A percentile compares a stretch with the other conserved stretches of the same genome.
phyloP scores from a whole-genome alignment of 2,888 invertebrate genomes.

The Tetragonula carbonaria region DNA sequence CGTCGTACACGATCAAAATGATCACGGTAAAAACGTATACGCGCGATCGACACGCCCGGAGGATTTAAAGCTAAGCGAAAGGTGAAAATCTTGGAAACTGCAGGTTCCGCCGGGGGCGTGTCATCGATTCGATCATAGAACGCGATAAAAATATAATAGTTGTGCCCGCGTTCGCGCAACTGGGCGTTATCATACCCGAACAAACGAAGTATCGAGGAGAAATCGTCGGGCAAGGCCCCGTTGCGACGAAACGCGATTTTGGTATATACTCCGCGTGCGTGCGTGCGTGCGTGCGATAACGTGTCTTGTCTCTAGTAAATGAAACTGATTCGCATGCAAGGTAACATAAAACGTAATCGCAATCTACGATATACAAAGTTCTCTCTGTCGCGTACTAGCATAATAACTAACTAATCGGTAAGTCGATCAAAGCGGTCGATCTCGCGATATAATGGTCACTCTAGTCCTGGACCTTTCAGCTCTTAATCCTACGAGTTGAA shows the following conservation, averaged over 20 bases:
- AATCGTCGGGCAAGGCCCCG: background rate
- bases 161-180: constrained; percentile 16
- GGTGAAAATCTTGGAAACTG: background rate
- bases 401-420: background rate
- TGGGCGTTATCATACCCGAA: background rate
- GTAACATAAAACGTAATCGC: constrained; percentile 40
- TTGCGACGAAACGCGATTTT: constrained; percentile 39
- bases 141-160: constrained; percentile 28
- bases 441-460: background rate
- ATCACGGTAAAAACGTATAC: constrained; percentile 14
- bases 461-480: background rate
- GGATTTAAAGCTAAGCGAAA: constrained; percentile 46
- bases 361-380: constrained; percentile 14
- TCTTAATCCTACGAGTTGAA: background rate
- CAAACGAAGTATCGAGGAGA: background rate
- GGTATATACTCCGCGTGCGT: constrained; percentile 34
- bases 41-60: constrained; percentile 5
- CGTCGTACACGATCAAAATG: constrained; percentile 14
- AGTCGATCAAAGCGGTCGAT: background rate
- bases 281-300: constrained; percentile 2
- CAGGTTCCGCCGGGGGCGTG: constrained; percentile 14
- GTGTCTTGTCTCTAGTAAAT: constrained; percentile 23
- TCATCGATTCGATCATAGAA: constrained; percentile 9
- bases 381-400: background rate
- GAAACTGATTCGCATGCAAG: constrained; percentile 54